Evolutionary conservation across 1,140 invertebrate genomes (phyloP).

Genomic region (Procambarus virginalis): DNA sequence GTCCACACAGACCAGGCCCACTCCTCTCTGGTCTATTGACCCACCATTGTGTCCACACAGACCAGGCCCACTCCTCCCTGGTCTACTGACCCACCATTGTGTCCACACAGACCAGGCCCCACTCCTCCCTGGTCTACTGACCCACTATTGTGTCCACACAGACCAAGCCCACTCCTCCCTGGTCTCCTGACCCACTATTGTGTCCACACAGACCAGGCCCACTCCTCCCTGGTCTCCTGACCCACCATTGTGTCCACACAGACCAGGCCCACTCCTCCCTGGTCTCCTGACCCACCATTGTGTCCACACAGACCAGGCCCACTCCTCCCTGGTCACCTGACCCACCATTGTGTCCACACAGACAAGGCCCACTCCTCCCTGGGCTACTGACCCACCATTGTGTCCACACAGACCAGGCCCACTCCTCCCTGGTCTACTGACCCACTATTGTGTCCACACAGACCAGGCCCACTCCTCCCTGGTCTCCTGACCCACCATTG

Average conservation of each 20-base stretch:
- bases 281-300: constrained; percentile 72
- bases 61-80: constrained; percentile 95
- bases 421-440: too few relatives aligned
- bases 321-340: constrained; percentile 87
- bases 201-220: constrained; percentile 80
- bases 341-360: background rate
- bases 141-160: too few relatives aligned
- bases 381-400: constrained; percentile 72
- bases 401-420: too few relatives aligned
- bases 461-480: constrained; percentile 89
- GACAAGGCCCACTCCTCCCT: constrained; percentile 95
- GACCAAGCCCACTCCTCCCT: too few relatives aligned
- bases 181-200: too few relatives aligned
- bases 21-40: constrained; percentile 85
- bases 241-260: background rate
- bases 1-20: constrained; percentile 82
- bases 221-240: constrained; percentile 80
- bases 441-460: background rate
- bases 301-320: constrained; percentile 80
- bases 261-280: constrained; percentile 95
- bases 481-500: too few relatives aligned
- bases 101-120: constrained; percentile 81
- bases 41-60: background rate
- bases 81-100: constrained; percentile 72
- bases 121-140: constrained; percentile 87